These are phyloP conservation scores for Cherax quadricarinatus DNA, from an alignment of 1,140 invertebrate species.

Conservation along the genomic window DNA sequence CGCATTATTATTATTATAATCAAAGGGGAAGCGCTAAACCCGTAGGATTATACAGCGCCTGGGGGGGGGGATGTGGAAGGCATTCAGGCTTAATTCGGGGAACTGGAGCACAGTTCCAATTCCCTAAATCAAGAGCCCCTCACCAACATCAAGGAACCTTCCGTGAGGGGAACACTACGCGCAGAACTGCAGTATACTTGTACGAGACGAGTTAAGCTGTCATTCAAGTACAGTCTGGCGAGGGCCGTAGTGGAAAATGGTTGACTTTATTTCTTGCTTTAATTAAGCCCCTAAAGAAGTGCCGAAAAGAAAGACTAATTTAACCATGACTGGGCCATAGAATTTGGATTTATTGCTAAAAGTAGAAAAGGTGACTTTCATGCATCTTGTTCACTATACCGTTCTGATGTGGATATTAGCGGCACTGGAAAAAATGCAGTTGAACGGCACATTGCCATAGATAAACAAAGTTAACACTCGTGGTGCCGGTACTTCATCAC, in stretches of 20 bases:
- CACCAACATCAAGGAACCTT: too few species aligned
- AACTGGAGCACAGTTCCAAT: too few species aligned
- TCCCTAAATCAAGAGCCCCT: too few species aligned
- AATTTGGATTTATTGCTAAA: not conserved
- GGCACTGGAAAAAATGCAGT: not conserved
- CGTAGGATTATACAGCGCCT: too few species aligned
- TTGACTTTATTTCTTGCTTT: too few species aligned
- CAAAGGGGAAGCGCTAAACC: too few species aligned
- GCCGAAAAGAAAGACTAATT: not conserved
- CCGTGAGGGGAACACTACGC: not conserved
- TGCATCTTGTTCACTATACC: not conserved
- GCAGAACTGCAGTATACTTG: not conserved
- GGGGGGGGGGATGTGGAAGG: too few species aligned
- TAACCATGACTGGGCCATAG: not conserved
- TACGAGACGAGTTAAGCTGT: not conserved
- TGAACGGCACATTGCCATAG: not conserved
- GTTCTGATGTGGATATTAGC: not conserved
- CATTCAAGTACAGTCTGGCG: too few species aligned
- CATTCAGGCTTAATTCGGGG: too few species aligned
- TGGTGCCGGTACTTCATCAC: not conserved
- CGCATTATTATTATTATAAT: too few species aligned
- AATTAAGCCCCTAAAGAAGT: not conserved
- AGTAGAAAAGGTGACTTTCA: not conserved
- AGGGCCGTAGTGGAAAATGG: too few species aligned
- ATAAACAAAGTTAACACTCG: not conserved